phyloP scores from a whole-genome alignment of 1,140 invertebrate species.

The Drosophila sproati region DNA sequence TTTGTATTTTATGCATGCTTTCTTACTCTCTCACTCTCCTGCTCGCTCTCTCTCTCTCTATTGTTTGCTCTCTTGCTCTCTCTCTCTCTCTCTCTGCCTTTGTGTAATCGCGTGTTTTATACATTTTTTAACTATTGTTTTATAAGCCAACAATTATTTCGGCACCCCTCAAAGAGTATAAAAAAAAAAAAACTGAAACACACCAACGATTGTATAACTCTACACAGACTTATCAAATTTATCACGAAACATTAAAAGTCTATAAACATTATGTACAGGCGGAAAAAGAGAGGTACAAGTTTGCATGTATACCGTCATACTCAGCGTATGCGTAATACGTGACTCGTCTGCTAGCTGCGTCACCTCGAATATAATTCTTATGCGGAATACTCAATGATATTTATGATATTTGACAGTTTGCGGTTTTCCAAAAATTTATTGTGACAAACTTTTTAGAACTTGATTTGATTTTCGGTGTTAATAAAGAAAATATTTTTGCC shows the following conservation, averaged over 20 bases:
- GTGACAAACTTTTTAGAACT: neutral
- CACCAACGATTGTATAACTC: constrained; percentile 61
- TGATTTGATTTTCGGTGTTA: constrained; percentile 41
- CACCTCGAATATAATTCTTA: constrained; percentile 32
- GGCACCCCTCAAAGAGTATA: constrained; percentile 25
- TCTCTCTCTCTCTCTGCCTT: constrained; percentile 25
- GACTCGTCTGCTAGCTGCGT: constrained; percentile 42
- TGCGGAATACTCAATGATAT: constrained; percentile 14
- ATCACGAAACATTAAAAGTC: constrained; percentile 64
- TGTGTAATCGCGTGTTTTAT: constrained; percentile 74
- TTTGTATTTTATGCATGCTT: constrained; percentile 10
- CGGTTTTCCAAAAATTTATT: constrained; percentile 4
- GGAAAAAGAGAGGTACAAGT: constrained; percentile 42
- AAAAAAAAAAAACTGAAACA: neutral
- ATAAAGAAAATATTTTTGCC: constrained; percentile 55
- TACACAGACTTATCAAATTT: constrained; percentile 65
- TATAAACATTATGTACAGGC: constrained; percentile 47
- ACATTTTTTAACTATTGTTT: constrained; percentile 65
- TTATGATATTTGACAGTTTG: constrained; percentile 28
- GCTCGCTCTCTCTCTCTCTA: constrained; percentile 6
- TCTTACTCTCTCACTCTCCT: constrained; percentile 10
- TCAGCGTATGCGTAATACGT: constrained; percentile 71
- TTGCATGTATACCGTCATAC: constrained; percentile 60
- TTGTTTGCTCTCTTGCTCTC: constrained; percentile 12
- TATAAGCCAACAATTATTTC: constrained; percentile 55